Evolutionary conservation across 2,888 invertebrate genomes (phyloP).

Genomic region (Phaonia tiefii): DNA sequence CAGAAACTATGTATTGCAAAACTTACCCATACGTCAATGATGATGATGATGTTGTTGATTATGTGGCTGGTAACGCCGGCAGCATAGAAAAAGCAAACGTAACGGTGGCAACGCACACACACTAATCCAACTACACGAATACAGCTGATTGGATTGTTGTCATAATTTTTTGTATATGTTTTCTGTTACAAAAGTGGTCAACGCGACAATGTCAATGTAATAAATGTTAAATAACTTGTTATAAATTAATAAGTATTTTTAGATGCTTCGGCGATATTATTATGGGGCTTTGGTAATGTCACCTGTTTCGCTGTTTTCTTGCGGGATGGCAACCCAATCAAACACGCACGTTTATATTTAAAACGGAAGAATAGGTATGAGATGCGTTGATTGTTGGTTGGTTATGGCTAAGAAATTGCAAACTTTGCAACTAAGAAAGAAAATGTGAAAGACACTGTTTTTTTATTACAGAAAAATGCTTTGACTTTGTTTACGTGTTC

Average conservation of each 20-base stretch:
- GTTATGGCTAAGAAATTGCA: slow-evolving; percentile 42
- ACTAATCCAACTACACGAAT: not conserved
- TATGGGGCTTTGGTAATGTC: not conserved
- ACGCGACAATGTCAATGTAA: slow-evolving; percentile 12
- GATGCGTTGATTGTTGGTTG: slow-evolving; percentile 14
- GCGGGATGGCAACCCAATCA: not conserved
- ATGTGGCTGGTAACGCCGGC: not conserved
- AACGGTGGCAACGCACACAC: not conserved
- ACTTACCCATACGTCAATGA: slow-evolving; percentile 11
- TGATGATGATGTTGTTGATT: not conserved
- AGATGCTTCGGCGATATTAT: slow-evolving; percentile 1
- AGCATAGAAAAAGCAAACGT: not conserved
- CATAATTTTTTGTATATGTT: no score
- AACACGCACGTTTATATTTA: not conserved
- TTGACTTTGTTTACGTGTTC: not conserved
- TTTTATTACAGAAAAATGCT: not conserved
- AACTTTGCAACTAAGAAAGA: slow-evolving; percentile 17
- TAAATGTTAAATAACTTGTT: slow-evolving; percentile 31
- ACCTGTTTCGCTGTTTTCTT: not conserved
- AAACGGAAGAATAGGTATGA: slow-evolving; percentile 36
- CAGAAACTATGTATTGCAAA: slow-evolving; percentile 24
- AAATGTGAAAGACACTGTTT: slow-evolving; percentile 16
- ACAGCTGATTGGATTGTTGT: not conserved
- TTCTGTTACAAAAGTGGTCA: slow-evolving; percentile 4
- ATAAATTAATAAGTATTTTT: slow-evolving; percentile 17